Base-by-base conservation (phyloP, 2,797 vertebrate genomes). In the Capromys pilorides region DNA sequence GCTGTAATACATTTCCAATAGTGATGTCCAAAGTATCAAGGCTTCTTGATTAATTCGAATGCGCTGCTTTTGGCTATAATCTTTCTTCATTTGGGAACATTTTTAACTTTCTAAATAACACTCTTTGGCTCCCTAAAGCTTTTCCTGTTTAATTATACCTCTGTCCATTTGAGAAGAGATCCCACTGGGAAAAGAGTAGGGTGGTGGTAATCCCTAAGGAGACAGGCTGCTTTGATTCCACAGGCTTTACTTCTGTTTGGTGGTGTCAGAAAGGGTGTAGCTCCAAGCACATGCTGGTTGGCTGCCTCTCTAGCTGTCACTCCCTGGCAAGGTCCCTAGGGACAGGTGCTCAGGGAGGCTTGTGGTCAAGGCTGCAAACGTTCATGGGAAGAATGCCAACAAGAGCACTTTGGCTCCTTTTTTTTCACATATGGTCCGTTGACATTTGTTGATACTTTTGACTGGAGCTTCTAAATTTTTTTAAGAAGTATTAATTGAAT, bases 1-100 rank as follows among this genome's bases (percentile, higher is more conserved):
- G 88, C 91, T 95, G 31, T 64, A 94, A 97, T 94, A 93, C 89
- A 91, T 95, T 96, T 95, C 67, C 83, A 86, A 95, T 2, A 80
- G 49, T 77, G 67, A 91, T 36, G 94, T 67, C 75, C 3, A 45
- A 93, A 81, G 78, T 59, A 83, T n/a, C 41, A 87, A 91, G 31
- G 21, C 75, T 93, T 85, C 69, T 71, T 93, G 33, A 78, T 84
- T 73, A 96, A 92, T 89, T 89, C 91, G 45, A 89, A 87, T n/a
- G 33, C 14, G 64, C 2, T 75, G 7, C 89, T 94, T 33, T 95
- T 91, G 79, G 77, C 73, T 94, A 69, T 2, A 0, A 69, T 62
- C 31, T 71, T 79, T 79, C 51, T 90, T 93, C 31, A 12, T 77
- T 94, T 54, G 93, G 57, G 31, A 96, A 86, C 57, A 59, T 21